These are phyloP conservation scores for Drosophila tropicalis DNA, from an alignment of 1,140 invertebrate genomes.

Conservation along the genomic window DNA sequence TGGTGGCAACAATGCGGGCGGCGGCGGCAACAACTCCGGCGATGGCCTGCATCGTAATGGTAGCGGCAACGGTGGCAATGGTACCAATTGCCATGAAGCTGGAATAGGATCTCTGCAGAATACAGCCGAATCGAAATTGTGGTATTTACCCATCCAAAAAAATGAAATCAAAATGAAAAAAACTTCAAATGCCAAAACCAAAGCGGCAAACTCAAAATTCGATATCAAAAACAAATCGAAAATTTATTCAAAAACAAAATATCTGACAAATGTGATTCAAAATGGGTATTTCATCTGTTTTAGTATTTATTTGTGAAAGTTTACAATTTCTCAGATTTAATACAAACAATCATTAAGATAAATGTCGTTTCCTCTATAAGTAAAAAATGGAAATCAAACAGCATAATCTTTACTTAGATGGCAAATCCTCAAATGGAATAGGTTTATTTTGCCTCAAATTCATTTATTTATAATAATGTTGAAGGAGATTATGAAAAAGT, in stretches of 20 bases:
- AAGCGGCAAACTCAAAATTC: not conserved
- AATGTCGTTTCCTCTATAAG: too few relatives aligned
- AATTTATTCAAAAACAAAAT: not conserved
- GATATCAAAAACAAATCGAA: constrained; percentile 27
- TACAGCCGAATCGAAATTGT: constrained; percentile 86
- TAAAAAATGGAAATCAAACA: too few relatives aligned
- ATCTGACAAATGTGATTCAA: not conserved
- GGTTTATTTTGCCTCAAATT: too few relatives aligned
- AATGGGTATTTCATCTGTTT: too few relatives aligned
- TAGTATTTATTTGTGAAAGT: too few relatives aligned
- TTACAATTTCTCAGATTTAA: too few relatives aligned
- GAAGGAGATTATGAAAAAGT: too few relatives aligned
- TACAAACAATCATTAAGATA: too few relatives aligned
- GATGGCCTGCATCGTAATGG: constrained; percentile 77
- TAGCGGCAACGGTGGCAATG: constrained; percentile 60
- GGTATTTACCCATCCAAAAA: constrained; percentile 88
- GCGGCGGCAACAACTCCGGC: constrained; percentile 61
- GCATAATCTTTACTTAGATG: too few relatives aligned
- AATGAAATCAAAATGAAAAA: constrained; percentile 83
- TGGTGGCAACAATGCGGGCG: constrained; percentile 67
- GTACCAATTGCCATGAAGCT: constrained; percentile 72
- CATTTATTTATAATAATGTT: too few relatives aligned
- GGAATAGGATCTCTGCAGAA: constrained; percentile 83
- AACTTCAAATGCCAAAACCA: constrained; percentile 79
- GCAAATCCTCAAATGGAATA: too few relatives aligned